Evolutionary conservation across 2,113 vertebrate species (phyloP).

Genomic region (Nycticryphes semicollaris): DNA sequence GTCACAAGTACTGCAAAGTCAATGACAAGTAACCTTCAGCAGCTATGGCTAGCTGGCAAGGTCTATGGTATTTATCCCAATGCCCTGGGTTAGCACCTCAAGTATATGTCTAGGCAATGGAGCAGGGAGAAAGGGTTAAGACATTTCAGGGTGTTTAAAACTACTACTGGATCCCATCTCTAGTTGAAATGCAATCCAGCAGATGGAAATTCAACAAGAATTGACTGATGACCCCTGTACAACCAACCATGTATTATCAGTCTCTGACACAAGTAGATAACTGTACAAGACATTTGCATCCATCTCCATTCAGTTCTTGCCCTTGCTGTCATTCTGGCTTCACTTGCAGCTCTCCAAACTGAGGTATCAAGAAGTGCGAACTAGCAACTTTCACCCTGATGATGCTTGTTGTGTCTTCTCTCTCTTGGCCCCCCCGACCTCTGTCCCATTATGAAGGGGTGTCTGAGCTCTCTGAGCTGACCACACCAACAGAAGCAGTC

Average conservation of each 20-base stretch:
- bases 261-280: not conserved
- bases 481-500: accelerated
- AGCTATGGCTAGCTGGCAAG: not conserved
- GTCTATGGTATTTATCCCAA: not conserved
- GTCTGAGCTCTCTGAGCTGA: not conserved
- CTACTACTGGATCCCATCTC: not conserved
- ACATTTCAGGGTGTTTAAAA: not conserved
- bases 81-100: not conserved
- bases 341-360: not conserved
- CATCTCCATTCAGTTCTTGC: not conserved
- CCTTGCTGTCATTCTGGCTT: not conserved
- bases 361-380: accelerated
- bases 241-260: not conserved
- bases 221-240: not conserved
- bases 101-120: not conserved
- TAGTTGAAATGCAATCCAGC: not conserved
- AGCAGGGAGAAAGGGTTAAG: not conserved
- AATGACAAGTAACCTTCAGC: not conserved
- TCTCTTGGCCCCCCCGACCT: not conserved
- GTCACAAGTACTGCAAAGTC: not conserved
- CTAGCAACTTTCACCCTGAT: not conserved
- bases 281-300: not conserved
- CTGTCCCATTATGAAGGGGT: not conserved
- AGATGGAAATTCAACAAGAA: not conserved
- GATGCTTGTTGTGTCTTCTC: not conserved